phyloP scores from a whole-genome alignment of 2,888 invertebrate genomes.

The Augochlorella aurata region DNA sequence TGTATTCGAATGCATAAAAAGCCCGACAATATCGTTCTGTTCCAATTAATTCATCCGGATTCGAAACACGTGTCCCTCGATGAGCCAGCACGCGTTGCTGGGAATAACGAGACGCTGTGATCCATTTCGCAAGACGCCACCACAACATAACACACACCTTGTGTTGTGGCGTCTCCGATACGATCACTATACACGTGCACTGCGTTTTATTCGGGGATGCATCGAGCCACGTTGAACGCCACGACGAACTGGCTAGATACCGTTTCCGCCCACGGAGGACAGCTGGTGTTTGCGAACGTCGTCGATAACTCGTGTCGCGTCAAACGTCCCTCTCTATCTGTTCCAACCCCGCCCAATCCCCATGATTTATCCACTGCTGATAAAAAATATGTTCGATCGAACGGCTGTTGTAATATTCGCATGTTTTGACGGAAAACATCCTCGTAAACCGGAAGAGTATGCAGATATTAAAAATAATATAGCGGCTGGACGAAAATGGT shows the following conservation, averaged over 20 bases:
- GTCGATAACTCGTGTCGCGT: conserved; percentile 25
- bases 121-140: not conserved
- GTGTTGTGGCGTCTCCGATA: conserved; percentile 32
- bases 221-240: not conserved
- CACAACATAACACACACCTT: not conserved
- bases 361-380: conserved; percentile 30
- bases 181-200: conserved; percentile 12
- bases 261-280: conserved; percentile 36
- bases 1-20: not conserved
- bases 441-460: not conserved
- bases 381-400: not conserved
- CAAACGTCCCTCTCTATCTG: conserved; percentile 20
- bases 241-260: conserved; percentile 4
- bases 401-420: not conserved
- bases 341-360: not conserved
- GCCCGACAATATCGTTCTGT: conserved; percentile 14
- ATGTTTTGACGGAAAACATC: not conserved
- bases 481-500: not conserved
- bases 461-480: not conserved
- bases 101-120: not conserved
- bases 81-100: conserved; percentile 18
- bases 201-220: not conserved
- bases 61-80: conserved; percentile 6
- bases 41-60: conserved; percentile 30
- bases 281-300: conserved; percentile 10